Base-by-base conservation (phyloP, 2,888 invertebrate species). In the Helleia helle region DNA sequence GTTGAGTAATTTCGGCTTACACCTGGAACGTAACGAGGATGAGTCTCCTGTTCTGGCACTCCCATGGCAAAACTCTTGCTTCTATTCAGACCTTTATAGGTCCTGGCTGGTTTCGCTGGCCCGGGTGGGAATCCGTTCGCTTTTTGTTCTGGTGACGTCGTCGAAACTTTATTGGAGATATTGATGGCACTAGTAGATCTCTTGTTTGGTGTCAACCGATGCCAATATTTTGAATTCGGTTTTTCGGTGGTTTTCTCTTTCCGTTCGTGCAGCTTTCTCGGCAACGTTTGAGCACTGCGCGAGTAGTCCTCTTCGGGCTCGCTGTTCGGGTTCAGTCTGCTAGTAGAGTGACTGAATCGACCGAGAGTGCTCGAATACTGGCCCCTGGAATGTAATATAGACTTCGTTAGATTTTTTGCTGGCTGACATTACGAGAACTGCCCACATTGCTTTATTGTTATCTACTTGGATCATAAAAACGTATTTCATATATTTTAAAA, bases 41-140 rank as follows among this genome's bases (percentile, higher is more conserved):
- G 84, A 11, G 83, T 77, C 28, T 83, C 79, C 50, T 67, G 72
- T 71, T 86, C 86, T 45, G 86, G 83, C 49, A 89, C 91, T 58
- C 93, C 92, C 54, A 93, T 91, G 86, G 93, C 94, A 80, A 94
- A 93, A 69, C 94, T 94, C 74, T 94, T 93, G 73, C 94, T 94
- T 44, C 94, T 87, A 46, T 91, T 89, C 28, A 94, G 77, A 13
- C 92, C 89, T 62, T 91, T 91, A 73, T 93, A 93, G 28, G 92
- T 90, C 54, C 93, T 86, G 22, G 93, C 93, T 5, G 94, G 94
- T 64, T 94, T 94, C 0, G 89, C 89, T 0, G 93, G 93, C 4
- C 90, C 91, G 22, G 88, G 74, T 31, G 83, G 79, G 47, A 77
- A 75, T 12, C 80, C 77, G 72, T 80, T 81, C 44, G 75, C 58